Percentiles rank a stretch among this genome's conserved stretches.
Evolutionary conservation across 2,797 vertebrate species (phyloP).

Genomic region (Heteromormyrus szaboi): DNA sequence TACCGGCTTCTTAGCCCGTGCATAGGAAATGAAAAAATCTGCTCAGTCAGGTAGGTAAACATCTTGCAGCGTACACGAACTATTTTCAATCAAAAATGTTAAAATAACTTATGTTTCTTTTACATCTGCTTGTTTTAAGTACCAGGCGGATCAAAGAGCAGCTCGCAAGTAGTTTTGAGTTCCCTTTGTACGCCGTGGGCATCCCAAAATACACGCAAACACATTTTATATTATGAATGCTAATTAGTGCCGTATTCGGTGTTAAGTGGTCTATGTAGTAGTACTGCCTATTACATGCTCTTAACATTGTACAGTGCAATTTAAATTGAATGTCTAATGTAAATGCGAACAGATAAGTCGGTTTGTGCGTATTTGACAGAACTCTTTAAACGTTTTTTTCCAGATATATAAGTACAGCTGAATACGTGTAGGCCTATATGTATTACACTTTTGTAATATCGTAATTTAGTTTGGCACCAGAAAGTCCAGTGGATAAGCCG

Average conservation of each 20-base stretch:
- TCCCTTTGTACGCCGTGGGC: neutral
- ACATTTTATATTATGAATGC: neutral
- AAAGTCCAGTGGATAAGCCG: neutral
- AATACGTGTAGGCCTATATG: neutral
- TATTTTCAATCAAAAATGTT: neutral
- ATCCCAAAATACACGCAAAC: neutral
- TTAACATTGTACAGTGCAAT: neutral
- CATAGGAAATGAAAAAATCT: neutral
- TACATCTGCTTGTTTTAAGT: neutral
- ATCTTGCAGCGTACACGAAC: neutral
- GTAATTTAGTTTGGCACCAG: neutral
- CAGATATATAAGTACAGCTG: neutral
- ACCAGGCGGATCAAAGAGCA: neutral
- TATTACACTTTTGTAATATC: neutral
- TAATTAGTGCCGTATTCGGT: neutral
- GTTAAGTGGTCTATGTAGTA: neutral
- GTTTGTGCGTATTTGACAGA: neutral
- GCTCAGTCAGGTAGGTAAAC: neutral
- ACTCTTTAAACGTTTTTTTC: neutral
- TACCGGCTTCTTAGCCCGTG: neutral
- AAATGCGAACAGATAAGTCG: neutral
- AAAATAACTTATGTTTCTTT: neutral
- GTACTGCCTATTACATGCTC: neutral
- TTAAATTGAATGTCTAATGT: neutral
- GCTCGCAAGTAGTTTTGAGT: neutral